Conservation (phyloP, 2,888 invertebrate genomes). For the Phytoseiulus persimilis region DNA sequence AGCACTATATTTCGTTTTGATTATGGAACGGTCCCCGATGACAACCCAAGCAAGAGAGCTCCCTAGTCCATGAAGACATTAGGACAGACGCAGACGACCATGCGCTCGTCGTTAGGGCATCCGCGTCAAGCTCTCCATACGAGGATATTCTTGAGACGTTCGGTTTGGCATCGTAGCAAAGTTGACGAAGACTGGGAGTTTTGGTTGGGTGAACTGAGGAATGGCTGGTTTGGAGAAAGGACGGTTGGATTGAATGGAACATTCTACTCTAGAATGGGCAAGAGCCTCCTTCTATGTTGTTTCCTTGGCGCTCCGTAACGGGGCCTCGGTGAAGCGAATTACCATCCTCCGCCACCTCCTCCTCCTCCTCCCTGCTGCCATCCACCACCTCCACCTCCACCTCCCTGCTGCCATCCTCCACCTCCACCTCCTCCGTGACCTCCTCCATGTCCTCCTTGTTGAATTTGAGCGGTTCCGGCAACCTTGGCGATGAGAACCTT, state of each 20-base stretch:
- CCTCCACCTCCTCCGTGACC: background rate
- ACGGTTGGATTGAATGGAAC: background rate
- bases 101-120: background rate
- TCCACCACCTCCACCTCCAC: conserved; percentile 24
- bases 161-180: background rate
- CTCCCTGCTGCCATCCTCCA: conserved; percentile 14
- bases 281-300: background rate
- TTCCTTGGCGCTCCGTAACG: too few species aligned
- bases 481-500: conserved; percentile 38
- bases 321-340: background rate
- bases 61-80: too few species aligned
- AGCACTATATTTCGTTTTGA: background rate
- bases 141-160: background rate
- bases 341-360: conserved; percentile 27
- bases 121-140: background rate
- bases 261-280: background rate
- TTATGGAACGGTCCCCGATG: background rate
- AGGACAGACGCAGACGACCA: too few species aligned
- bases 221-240: background rate
- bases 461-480: conserved; percentile 33
- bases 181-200: background rate
- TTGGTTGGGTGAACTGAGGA: background rate
- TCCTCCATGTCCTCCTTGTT: conserved; percentile 34
- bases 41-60: background rate
- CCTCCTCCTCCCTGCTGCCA: conserved; percentile 27